Evolutionary conservation across 2,888 invertebrate genomes (phyloP).

Genomic region (Polyommatus iphigenia): DNA sequence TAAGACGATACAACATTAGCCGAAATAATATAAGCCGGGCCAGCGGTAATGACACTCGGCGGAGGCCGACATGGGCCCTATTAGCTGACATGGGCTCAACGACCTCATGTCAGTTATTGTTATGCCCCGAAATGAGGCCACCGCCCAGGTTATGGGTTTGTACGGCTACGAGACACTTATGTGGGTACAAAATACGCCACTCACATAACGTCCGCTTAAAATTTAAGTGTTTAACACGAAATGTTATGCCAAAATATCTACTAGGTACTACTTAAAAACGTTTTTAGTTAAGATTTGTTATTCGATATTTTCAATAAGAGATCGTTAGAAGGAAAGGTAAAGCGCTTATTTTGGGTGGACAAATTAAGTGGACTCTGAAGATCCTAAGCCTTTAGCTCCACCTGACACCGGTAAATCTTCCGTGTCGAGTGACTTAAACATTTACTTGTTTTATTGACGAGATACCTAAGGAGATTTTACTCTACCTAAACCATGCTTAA

Average conservation of each 20-base stretch:
- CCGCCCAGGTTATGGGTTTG: neutral
- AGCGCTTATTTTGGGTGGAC: neutral
- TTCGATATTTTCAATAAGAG: neutral
- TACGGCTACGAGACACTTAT: neutral
- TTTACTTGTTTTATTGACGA: neutral
- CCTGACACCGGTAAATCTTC: neutral
- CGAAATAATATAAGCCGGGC: slow-evolving; percentile 2
- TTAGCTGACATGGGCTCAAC: slow-evolving; percentile 11
- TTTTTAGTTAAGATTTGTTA: no score
- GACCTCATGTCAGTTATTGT: slow-evolving; percentile 1
- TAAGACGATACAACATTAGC: neutral
- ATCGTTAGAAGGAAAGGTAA: neutral
- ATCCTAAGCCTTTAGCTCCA: neutral
- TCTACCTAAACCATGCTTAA: neutral
- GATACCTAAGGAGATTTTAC: no score
- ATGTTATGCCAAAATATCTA: no score
- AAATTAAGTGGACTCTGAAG: neutral
- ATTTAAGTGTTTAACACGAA: no score
- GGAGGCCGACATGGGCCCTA: neutral
- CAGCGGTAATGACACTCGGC: neutral
- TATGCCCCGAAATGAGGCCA: neutral
- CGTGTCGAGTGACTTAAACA: neutral
- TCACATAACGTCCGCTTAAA: no score
- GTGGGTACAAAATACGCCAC: no score
- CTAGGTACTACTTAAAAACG: no score